These are phyloP conservation scores for Chloroclystis v-ata DNA, from an alignment of 2,888 invertebrate species.

Conservation along the genomic window DNA sequence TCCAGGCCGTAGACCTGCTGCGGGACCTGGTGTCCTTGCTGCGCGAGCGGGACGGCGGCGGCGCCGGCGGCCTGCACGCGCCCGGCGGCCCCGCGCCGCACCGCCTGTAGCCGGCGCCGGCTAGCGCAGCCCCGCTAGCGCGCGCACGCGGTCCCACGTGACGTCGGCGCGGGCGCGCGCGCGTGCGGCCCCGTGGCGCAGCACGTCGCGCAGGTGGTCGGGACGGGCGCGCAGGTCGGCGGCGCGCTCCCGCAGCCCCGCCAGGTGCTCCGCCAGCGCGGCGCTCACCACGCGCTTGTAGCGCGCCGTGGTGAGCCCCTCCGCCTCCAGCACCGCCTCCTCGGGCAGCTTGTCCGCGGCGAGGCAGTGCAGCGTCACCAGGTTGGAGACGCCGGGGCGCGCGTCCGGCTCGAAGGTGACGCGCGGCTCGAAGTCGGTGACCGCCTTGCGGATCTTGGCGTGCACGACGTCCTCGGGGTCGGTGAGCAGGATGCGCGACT, in stretches of 20 bases:
- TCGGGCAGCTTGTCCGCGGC: conserved; percentile 81
- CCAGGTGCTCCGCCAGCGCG: conserved; percentile 35
- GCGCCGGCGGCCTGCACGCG: conserved; percentile 43
- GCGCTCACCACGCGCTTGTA: conserved; percentile 62
- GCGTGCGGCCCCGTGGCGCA: conserved; percentile 74
- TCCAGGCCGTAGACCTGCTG: conserved; percentile 46
- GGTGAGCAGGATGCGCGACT: conserved; percentile 87
- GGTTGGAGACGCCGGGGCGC: conserved; percentile 93
- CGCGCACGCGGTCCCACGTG: conserved; percentile 81
- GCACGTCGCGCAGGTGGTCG: conserved; percentile 79
- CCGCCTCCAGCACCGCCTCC: conserved; percentile 82
- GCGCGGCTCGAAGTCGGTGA: conserved; percentile 92
- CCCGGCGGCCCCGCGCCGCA: conserved; percentile 23
- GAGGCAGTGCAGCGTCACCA: conserved; percentile 87
- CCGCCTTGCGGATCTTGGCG: conserved; percentile 85
- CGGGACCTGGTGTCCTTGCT: conserved; percentile 68
- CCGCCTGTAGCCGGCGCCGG: conserved; percentile 31
- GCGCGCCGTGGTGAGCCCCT: conserved; percentile 84
- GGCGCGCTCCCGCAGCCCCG: conserved; percentile 59
- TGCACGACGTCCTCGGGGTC: conserved; percentile 75
- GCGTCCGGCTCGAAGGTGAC: conserved; percentile 87
- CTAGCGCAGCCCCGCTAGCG: conserved; percentile 74
- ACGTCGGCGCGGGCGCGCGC: conserved; percentile 80
- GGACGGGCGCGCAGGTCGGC: conserved; percentile 72
- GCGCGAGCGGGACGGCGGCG: conserved; percentile 54